These are phyloP conservation scores for Myodes glareolus DNA, from an alignment of 2,113 vertebrate genomes.

Conservation along the genomic window DNA sequence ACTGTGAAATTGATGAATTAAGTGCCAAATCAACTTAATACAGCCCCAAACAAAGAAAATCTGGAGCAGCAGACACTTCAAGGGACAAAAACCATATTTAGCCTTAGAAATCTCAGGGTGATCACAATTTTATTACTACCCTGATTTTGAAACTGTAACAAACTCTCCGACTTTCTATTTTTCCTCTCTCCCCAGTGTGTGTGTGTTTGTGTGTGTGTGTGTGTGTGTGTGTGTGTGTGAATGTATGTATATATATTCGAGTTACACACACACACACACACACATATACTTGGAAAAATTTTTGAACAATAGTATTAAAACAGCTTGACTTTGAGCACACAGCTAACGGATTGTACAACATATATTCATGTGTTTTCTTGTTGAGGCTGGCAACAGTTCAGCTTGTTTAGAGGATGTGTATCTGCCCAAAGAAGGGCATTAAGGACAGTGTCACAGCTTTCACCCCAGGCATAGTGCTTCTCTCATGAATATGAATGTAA, in stretches of 20 bases:
- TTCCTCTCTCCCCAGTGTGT: neutral
- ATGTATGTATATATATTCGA: too few species aligned
- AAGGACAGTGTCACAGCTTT: neutral
- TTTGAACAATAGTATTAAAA: neutral
- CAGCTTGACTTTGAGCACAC: neutral
- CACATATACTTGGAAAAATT: neutral
- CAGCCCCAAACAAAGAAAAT: neutral
- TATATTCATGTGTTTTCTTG: neutral
- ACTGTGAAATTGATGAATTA: neutral
- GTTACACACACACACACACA: too few species aligned
- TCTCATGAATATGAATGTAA: conserved; percentile 62
- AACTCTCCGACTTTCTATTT: too few species aligned
- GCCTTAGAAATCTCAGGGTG: neutral
- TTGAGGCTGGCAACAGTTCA: neutral
- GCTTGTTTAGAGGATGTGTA: neutral
- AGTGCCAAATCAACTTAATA: neutral
- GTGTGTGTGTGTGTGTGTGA: too few species aligned
- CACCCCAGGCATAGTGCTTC: neutral
- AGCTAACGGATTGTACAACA: neutral
- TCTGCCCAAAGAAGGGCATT: neutral
- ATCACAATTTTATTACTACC: accelerated
- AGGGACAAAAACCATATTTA: neutral
- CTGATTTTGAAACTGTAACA: neutral
- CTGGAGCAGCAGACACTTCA: neutral
- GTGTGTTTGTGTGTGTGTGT: too few species aligned